phyloP scores from a whole-genome alignment of 1,140 invertebrate species.

The Patella vulgata region DNA sequence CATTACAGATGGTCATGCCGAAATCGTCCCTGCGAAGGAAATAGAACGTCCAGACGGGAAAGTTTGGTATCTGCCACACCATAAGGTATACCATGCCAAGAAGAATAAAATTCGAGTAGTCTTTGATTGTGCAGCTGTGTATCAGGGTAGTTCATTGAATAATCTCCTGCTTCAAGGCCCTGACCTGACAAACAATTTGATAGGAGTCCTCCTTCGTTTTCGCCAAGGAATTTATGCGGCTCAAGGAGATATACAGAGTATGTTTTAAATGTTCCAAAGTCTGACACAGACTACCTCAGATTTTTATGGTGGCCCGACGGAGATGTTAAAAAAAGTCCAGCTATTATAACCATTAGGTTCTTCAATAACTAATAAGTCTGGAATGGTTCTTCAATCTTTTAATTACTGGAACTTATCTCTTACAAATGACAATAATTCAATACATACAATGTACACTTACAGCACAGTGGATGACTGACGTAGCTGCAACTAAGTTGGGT shows the following conservation, averaged over 20 bases:
- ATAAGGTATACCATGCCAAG: background rate
- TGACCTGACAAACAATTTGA: constrained; percentile 12
- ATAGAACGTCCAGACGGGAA: background rate
- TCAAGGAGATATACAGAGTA: constrained; percentile 29
- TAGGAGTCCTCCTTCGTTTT: constrained; percentile 20
- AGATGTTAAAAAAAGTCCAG: constrained; percentile 2
- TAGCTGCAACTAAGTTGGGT: too few relatives aligned
- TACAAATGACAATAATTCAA: too few relatives aligned
- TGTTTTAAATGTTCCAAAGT: constrained; percentile 25
- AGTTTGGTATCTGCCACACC: constrained; percentile 18
- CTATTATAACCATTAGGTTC: too few relatives aligned
- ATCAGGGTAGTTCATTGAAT: constrained; percentile 21
- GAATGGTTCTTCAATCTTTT: too few relatives aligned
- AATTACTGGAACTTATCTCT: too few relatives aligned
- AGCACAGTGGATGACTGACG: too few relatives aligned
- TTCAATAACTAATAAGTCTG: too few relatives aligned
- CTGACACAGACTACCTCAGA: constrained; percentile 15
- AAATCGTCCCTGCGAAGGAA: constrained; percentile 5
- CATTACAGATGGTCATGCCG: constrained; percentile 8
- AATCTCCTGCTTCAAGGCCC: constrained; percentile 5
- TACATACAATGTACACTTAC: too few relatives aligned
- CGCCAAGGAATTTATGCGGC: constrained; percentile 14
- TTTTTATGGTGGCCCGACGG: constrained; percentile 22
- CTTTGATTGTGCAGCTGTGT: constrained; percentile 7
- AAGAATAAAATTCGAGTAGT: constrained; percentile 7